phyloP scores from a whole-genome alignment of 2,888 invertebrate species.

The Cerastis leucographa region DNA sequence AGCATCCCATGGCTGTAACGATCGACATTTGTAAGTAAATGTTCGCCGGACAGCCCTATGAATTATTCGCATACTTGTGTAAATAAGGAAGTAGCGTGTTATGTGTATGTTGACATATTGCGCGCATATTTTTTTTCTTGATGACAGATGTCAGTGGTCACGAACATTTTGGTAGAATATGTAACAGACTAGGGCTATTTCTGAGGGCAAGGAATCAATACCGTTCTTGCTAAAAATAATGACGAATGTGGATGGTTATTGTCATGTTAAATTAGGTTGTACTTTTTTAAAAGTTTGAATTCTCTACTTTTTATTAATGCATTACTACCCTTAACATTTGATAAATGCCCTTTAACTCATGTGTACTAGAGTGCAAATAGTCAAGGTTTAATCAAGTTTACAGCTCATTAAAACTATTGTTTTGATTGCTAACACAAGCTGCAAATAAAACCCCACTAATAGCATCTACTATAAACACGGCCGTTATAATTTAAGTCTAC shows the following conservation, averaged over 20 bases:
- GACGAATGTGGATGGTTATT: background rate
- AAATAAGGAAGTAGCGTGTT: constrained; percentile 43
- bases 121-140: background rate
- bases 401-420: background rate
- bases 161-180: background rate
- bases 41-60: constrained; percentile 64
- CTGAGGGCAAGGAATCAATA: background rate
- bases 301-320: background rate
- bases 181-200: too few species aligned
- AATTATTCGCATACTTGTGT: constrained; percentile 56
- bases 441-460: constrained; percentile 9
- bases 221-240: background rate
- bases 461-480: constrained; percentile 21
- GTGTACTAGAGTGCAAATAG: background rate
- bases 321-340: background rate
- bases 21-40: constrained; percentile 71
- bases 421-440: constrained; percentile 8
- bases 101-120: constrained; percentile 41
- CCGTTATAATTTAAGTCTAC: constrained; percentile 20
- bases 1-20: constrained; percentile 65
- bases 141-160: background rate
- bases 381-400: background rate
- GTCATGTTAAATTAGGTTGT: background rate
- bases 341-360: background rate
- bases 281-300: background rate